phyloP scores from a whole-genome alignment of 64 coral and sea anemone species.

The Dendronephthya gigantea region DNA sequence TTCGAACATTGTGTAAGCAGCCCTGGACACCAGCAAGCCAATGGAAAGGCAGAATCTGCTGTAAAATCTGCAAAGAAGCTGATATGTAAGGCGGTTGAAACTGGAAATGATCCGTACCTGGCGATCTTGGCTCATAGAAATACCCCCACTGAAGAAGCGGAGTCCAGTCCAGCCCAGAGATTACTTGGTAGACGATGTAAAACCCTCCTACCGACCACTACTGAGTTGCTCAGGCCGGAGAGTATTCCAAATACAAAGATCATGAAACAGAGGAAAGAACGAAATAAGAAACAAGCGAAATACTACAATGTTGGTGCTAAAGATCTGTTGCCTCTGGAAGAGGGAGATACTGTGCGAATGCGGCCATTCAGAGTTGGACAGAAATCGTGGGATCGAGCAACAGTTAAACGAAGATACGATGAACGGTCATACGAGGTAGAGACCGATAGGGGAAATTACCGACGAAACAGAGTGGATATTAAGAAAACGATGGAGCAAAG shows the following conservation, averaged over 20 bases:
- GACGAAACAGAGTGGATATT: conserved; percentile 28
- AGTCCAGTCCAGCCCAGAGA: conserved; percentile 35
- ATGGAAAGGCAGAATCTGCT: not conserved
- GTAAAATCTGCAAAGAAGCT: conserved; percentile 7
- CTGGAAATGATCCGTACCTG: conserved; percentile 30
- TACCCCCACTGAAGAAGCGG: conserved; percentile 46
- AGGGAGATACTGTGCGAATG: conserved; percentile 38
- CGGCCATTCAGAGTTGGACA: conserved; percentile 28
- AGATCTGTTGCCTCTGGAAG: conserved; percentile 36
- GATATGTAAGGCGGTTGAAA: not conserved
- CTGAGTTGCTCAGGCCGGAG: not conserved
- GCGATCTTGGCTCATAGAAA: conserved; percentile 23
- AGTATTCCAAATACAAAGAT: not conserved
- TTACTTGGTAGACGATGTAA: conserved; percentile 26
- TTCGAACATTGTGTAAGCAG: not conserved
- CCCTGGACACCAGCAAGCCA: not conserved
- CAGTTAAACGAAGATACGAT: conserved; percentile 25
- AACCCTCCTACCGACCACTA: not conserved
- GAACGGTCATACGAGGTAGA: conserved; percentile 52
- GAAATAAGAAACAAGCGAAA: not conserved
- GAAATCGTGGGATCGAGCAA: conserved; percentile 36
- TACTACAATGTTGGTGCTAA: conserved; percentile 46
- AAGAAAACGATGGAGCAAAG: not conserved
- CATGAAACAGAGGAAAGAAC: not conserved
- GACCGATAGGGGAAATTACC: not conserved